Evolutionary conservation across 2,113 vertebrate species (phyloP), one percentile per base, ranked within the genome.

Genomic region (Chaetops frenatus): DNA sequence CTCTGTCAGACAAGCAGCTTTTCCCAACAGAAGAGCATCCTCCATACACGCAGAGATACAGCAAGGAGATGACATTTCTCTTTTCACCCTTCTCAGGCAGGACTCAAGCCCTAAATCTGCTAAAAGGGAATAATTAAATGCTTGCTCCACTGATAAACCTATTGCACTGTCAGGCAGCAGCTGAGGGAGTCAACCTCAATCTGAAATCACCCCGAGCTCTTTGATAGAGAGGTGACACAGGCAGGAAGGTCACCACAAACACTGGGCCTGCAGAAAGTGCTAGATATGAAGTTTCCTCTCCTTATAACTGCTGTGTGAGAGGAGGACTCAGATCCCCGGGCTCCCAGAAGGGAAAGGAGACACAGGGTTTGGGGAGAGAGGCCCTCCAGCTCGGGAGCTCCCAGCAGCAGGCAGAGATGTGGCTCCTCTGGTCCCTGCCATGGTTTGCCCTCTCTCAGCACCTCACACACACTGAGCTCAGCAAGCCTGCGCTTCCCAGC

Each of bases 251-350:
- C 50, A 42, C 23, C 65, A 62, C n/a, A 84, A 65, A 38, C 50
- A 24, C 2, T 5, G 0, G 20, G 40, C 31, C 42, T 58, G 33
- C 42, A 29, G 6, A 50, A 50, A 45, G 27, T 1, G 6, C 8
- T 24, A 14, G 42, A 12, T 73, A 4, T 4, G 25, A 70, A 62
- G 51, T 35, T 36, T 64, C 31, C 22, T 10, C 15, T 60, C 58
- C 36, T 60, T n/a, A 2, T 9, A 92, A 11, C 17, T 57, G 11
- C 14, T 31, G 1, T 0, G 24, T 15, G 18, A 51, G 21, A 44
- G 11, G 17, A 4, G 19, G 4, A 38, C 16, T 50, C 4, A 0
- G 19, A 18, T 53, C 45, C 61, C n/a, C 27, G 35, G 38, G 61
- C 23, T 78, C 24, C 65, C 28, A 25, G 9, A 11, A 7, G 9